These are phyloP conservation scores for Plutomurus gul DNA, from an alignment of 1,140 invertebrate genomes.

Conservation along the genomic window DNA sequence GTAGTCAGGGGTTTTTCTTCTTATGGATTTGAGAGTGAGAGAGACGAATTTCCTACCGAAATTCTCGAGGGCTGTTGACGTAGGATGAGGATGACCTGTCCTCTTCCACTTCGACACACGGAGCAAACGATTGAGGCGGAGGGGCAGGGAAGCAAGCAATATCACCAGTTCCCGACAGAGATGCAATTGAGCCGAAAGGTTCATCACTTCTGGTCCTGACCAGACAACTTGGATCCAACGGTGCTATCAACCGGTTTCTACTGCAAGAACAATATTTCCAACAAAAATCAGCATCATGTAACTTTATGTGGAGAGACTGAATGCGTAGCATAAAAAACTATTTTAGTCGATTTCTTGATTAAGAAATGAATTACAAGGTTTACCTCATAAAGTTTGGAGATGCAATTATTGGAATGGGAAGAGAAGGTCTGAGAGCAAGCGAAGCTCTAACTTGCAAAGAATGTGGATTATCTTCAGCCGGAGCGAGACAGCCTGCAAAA, in stretches of 20 bases:
- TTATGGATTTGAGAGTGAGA: no score
- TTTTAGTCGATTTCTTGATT: neutral
- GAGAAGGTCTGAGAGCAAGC: slow-evolving; percentile 46
- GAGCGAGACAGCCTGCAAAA: neutral
- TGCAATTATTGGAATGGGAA: slow-evolving; percentile 49
- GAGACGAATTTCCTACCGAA: neutral
- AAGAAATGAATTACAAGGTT: neutral
- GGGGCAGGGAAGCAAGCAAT: slow-evolving; percentile 52
- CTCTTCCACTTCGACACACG: slow-evolving; percentile 34
- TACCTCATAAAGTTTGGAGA: slow-evolving; percentile 48
- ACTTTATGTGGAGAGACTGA: neutral
- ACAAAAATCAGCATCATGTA: neutral
- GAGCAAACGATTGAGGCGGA: slow-evolving; percentile 10
- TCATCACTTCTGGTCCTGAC: slow-evolving; percentile 51
- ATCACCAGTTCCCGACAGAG: slow-evolving; percentile 50
- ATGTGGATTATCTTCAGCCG: neutral
- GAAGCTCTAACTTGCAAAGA: slow-evolving; percentile 33
- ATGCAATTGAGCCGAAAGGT: slow-evolving; percentile 53
- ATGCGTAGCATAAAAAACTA: neutral
- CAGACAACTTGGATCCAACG: slow-evolving; percentile 45
- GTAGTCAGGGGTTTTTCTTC: no score
- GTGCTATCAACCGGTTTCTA: slow-evolving; percentile 39
- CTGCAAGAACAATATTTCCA: neutral
- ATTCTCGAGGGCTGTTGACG: neutral
- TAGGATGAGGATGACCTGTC: neutral